Conservation (phyloP, 2,113 vertebrate genomes). For the Mobula hypostoma region DNA sequence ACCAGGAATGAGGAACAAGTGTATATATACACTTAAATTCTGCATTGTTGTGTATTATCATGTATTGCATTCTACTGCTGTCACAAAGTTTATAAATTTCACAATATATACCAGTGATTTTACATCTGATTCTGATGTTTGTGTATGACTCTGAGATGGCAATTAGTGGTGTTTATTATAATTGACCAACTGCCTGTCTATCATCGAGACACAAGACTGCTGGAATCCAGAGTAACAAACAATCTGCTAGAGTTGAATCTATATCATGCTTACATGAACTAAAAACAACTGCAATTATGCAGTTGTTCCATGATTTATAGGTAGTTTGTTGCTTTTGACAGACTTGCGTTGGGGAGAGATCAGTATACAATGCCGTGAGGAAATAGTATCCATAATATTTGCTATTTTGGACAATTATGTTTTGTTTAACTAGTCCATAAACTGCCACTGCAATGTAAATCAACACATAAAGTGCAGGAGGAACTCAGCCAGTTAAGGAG, state of each 20-base stretch:
- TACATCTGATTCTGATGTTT: too few relatives aligned
- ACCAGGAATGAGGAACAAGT: too few relatives aligned
- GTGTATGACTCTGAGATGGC: neutral
- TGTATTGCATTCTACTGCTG: too few relatives aligned
- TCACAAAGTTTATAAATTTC: too few relatives aligned
- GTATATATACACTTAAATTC: too few relatives aligned
- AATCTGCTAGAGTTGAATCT: too few relatives aligned
- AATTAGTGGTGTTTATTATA: neutral
- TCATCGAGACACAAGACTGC: neutral
- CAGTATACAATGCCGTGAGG: neutral
- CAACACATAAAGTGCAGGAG: too few relatives aligned
- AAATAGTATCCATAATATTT: neutral
- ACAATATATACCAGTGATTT: too few relatives aligned
- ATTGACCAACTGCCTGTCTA: neutral
- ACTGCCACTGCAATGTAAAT: neutral
- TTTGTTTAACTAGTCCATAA: neutral
- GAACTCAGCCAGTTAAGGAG: too few relatives aligned
- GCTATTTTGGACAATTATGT: neutral
- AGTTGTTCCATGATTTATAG: neutral
- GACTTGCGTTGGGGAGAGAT: neutral
- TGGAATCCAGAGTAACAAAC: too few relatives aligned
- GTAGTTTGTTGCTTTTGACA: neutral
- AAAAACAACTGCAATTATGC: neutral
- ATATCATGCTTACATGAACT: neutral
- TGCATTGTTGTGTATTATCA: too few relatives aligned